Evolutionary conservation across 2,797 vertebrate species (phyloP).

Genomic region (Capromys pilorides): DNA sequence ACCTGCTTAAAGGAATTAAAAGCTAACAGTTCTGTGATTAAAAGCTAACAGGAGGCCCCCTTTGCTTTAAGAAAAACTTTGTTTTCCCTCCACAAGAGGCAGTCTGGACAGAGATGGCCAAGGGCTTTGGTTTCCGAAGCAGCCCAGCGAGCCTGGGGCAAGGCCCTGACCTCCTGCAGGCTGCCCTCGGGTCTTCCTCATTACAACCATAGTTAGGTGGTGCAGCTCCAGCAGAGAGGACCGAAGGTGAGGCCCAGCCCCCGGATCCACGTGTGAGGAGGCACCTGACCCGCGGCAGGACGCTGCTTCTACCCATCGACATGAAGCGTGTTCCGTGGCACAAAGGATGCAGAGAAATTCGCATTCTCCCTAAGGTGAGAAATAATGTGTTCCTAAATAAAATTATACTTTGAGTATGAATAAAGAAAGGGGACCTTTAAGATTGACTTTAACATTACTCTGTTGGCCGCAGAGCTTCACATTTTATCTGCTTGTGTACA

Average conservation of each 20-base stretch:
- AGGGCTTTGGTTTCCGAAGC: not conserved
- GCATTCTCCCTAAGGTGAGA: not conserved
- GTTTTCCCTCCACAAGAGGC: not conserved
- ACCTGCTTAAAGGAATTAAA: constrained; percentile 3
- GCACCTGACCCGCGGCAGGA: not conserved
- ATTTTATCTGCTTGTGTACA: not conserved
- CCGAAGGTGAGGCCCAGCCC: not conserved
- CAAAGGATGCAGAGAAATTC: not conserved
- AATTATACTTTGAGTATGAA: constrained; percentile 42
- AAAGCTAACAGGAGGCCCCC: not conserved
- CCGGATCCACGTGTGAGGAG: not conserved
- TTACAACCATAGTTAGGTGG: not conserved
- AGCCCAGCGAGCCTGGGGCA: not conserved
- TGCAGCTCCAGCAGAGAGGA: not conserved
- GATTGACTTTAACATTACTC: not conserved
- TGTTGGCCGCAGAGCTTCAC: not conserved
- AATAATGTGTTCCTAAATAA: not conserved
- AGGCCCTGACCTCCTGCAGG: not conserved
- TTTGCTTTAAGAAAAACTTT: not conserved
- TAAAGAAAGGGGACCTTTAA: not conserved
- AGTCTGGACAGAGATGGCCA: not conserved
- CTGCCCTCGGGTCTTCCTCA: not conserved
- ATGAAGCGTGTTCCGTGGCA: not conserved
- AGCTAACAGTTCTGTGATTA: not conserved
- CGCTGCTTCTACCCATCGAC: not conserved